A percentile compares a stretch with the other conserved stretches of the same genome.
phyloP scores from a whole-genome alignment of 2,113 vertebrate genomes.

The Tetrax tetrax region DNA sequence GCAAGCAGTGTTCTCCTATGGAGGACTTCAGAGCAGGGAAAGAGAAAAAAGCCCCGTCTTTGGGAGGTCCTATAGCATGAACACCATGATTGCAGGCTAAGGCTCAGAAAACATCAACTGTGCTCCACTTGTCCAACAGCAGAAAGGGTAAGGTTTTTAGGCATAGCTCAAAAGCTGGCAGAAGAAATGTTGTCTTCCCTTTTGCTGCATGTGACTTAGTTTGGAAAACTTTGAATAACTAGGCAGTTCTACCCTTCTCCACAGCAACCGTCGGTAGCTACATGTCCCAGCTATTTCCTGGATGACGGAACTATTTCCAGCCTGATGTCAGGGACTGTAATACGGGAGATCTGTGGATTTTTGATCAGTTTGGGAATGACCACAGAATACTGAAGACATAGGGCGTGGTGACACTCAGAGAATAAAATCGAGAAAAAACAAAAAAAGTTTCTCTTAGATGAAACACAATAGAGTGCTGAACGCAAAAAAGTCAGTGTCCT shows the following conservation, averaged over 20 bases:
- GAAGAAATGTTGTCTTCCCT: neutral
- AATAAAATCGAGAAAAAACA: neutral
- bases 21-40: neutral
- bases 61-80: neutral
- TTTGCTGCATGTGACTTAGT: slow-evolving; percentile 3
- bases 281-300: slow-evolving; percentile 28
- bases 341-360: neutral
- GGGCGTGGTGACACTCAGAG: accelerated
- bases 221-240: slow-evolving; percentile 34
- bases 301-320: slow-evolving; percentile 35
- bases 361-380: neutral
- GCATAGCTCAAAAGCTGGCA: neutral
- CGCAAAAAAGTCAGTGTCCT: neutral
- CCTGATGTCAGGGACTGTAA: neutral
- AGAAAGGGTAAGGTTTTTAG: neutral
- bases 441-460: neutral
- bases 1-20: neutral
- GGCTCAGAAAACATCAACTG: neutral
- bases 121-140: neutral
- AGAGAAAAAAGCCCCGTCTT: neutral
- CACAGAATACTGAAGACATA: neutral
- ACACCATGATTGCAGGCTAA: neutral
- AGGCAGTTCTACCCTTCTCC: slow-evolving; percentile 2
- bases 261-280: neutral
- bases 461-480: neutral